These are phyloP conservation scores for Drosophila tani DNA, from an alignment of 1,140 invertebrate genomes.

Conservation along the genomic window DNA sequence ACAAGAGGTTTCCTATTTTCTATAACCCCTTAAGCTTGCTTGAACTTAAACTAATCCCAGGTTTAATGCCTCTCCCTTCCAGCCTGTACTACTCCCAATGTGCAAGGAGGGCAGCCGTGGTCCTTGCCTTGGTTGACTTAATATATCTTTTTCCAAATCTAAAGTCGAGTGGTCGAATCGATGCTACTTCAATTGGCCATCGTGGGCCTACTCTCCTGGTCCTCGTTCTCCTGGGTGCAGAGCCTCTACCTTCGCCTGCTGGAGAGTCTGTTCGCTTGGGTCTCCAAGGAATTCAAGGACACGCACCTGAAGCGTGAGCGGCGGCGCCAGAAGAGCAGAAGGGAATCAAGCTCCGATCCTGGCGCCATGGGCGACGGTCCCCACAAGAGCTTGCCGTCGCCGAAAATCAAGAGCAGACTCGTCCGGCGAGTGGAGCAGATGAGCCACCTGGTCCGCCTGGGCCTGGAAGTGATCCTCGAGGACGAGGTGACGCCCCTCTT, in stretches of 20 bases:
- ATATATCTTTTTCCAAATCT: background rate
- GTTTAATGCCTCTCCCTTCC: too few species aligned
- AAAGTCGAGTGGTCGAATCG: background rate
- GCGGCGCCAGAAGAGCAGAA: too few species aligned
- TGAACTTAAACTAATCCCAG: too few species aligned
- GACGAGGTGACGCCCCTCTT: constrained; percentile 65
- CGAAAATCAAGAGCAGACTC: constrained; percentile 18
- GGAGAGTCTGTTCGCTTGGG: constrained; percentile 42
- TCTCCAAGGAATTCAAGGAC: constrained; percentile 11
- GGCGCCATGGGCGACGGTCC: background rate
- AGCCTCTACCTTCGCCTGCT: constrained; percentile 33
- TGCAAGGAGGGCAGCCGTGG: too few species aligned
- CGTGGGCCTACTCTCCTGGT: constrained; percentile 17
- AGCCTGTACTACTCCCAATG: too few species aligned
- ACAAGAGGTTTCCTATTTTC: too few species aligned
- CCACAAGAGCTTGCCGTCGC: background rate
- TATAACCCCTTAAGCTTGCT: too few species aligned
- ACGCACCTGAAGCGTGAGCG: background rate
- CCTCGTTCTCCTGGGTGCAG: constrained; percentile 3
- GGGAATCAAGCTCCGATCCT: too few species aligned
- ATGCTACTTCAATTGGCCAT: background rate
- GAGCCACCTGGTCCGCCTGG: constrained; percentile 35
- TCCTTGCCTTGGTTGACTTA: too few species aligned
- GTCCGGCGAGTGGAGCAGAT: constrained; percentile 37
- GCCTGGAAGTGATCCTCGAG: constrained; percentile 53